These are phyloP conservation scores for Eunapius fragilis DNA, from an alignment of 37 sponge, comb jelly and placozoan genomes.

Conservation along the genomic window DNA sequence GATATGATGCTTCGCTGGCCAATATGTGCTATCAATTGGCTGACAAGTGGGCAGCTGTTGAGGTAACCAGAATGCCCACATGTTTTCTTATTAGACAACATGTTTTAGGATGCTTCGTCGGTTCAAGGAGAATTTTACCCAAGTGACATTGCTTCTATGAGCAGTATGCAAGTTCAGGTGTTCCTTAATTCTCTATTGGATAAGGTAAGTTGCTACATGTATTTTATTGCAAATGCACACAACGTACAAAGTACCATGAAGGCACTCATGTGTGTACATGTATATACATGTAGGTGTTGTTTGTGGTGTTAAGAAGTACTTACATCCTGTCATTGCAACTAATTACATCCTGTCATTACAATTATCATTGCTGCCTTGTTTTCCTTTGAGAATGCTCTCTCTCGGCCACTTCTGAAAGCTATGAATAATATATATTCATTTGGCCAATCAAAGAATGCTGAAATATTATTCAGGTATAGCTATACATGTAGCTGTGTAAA, in stretches of 20 bases:
- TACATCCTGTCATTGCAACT: background rate
- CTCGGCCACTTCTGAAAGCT: constrained; percentile 28
- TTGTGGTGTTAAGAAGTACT: too few relatives aligned
- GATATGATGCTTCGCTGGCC: constrained; percentile 65
- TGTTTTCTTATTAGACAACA: background rate
- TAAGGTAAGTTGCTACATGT: constrained; percentile 20
- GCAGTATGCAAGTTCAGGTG: constrained; percentile 31
- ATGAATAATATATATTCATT: constrained; percentile 70
- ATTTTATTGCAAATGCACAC: too few relatives aligned
- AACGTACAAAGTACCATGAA: too few relatives aligned
- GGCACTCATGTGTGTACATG: too few relatives aligned
- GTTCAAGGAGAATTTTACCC: constrained; percentile 22
- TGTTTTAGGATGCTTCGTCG: background rate
- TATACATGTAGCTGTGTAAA: too few relatives aligned
- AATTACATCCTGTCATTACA: background rate
- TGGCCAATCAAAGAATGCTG: constrained; percentile 47
- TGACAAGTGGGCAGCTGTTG: constrained; percentile 53
- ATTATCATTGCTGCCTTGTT: constrained; percentile 3
- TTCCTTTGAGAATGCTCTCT: constrained; percentile 43
- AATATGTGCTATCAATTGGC: constrained; percentile 56
- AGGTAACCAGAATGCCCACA: background rate
- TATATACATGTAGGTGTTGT: too few relatives aligned
- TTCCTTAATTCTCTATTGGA: constrained; percentile 51
- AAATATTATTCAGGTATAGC: constrained; percentile 66
- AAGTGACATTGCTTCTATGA: constrained; percentile 32